phyloP scores from a whole-genome alignment of 2,888 invertebrate genomes.

The Bimastos eiseni region DNA sequence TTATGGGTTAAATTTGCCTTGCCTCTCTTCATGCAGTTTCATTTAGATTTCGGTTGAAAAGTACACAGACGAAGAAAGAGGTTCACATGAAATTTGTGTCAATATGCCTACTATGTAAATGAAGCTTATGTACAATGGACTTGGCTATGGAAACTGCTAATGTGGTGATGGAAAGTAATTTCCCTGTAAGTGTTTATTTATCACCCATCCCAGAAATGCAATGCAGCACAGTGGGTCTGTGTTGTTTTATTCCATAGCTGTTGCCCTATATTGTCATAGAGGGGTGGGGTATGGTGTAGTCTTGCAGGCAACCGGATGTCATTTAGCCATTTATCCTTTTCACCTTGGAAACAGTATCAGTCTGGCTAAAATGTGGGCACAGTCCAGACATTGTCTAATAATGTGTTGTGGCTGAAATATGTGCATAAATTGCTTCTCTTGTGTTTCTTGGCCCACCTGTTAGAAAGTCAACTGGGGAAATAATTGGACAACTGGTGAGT shows the following conservation, averaged over 20 bases:
- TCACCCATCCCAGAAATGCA: neutral
- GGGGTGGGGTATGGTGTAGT: neutral
- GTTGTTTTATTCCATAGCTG: neutral
- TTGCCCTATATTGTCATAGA: neutral
- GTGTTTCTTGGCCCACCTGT: neutral
- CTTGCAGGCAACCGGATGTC: constrained; percentile 1
- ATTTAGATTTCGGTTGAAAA: neutral
- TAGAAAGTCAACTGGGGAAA: neutral
- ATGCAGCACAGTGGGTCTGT: neutral
- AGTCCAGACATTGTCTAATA: neutral
- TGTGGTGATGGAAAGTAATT: neutral
- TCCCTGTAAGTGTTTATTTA: neutral
- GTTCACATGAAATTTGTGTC: neutral
- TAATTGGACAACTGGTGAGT: neutral
- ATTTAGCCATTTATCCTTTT: neutral
- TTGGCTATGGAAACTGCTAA: neutral
- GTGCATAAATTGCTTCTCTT: neutral
- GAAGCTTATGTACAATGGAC: neutral
- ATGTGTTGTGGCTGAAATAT: neutral
- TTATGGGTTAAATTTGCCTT: neutral
- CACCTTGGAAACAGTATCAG: neutral
- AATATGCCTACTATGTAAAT: neutral
- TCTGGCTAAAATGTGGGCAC: neutral
- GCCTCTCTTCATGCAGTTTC: neutral
- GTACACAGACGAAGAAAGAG: neutral